Evolutionary conservation across 2,113 vertebrate genomes (phyloP).

Genomic region (Xerus inauris): DNA sequence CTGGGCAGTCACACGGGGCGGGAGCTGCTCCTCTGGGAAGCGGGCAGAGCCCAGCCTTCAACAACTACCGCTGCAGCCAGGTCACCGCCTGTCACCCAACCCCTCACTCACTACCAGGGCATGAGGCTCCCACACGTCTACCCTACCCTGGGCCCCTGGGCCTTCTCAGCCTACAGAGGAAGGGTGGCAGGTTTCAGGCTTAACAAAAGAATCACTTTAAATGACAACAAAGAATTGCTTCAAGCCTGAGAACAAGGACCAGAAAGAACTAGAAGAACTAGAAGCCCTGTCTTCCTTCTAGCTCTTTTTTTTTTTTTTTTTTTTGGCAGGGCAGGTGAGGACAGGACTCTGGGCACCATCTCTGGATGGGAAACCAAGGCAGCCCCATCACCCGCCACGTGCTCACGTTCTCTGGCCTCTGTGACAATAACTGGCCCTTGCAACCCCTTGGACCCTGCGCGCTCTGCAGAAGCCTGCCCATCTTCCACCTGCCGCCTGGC

Average conservation of each 20-base stretch:
- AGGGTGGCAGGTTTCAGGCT: slow-evolving; percentile 13
- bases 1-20: neutral
- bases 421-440: neutral
- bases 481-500: neutral
- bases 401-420: neutral
- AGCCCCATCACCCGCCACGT: too few species aligned
- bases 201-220: slow-evolving; percentile 67
- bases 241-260: slow-evolving; percentile 38
- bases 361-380: neutral
- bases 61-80: neutral
- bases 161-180: neutral
- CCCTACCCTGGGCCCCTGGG: neutral
- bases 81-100: slow-evolving; percentile 57
- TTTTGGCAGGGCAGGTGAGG: neutral
- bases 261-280: slow-evolving; percentile 54
- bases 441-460: neutral
- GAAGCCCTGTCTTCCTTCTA: slow-evolving; percentile 14
- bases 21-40: neutral
- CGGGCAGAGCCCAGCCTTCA: neutral
- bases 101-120: slow-evolving; percentile 37
- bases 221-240: slow-evolving; percentile 72
- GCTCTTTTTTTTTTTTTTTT: neutral
- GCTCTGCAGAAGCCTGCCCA: neutral
- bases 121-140: slow-evolving; percentile 62
- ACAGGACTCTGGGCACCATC: fast-evolving